phyloP scores from a whole-genome alignment of 2,113 vertebrate genomes.

The Halichoeres trimaculatus region DNA sequence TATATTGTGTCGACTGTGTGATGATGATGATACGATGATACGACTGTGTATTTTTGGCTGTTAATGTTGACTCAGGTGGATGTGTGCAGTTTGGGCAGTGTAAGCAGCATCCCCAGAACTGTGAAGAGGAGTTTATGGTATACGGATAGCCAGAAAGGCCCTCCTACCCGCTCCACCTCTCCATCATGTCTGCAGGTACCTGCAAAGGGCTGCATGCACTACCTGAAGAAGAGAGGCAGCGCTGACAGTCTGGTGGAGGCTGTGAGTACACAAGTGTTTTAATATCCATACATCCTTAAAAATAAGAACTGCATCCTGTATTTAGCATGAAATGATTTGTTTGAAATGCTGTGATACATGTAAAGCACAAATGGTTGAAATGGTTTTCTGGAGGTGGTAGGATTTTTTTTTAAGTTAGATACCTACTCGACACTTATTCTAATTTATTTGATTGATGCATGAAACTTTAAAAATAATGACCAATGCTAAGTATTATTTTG shows the following conservation, averaged over 20 bases:
- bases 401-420: no score
- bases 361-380: no score
- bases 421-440: no score
- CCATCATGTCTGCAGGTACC: conserved; percentile 90
- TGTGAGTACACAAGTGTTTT: conserved; percentile 73
- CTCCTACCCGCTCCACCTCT: conserved; percentile 84
- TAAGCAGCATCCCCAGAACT: conserved; percentile 87
- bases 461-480: no score
- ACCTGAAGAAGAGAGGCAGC: conserved; percentile 91
- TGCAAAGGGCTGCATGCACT: conserved; percentile 83
- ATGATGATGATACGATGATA: neutral
- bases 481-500: no score
- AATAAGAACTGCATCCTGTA: neutral
- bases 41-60: neutral
- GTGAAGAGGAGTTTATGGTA: conserved; percentile 94
- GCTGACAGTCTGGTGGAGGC: conserved; percentile 97
- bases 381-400: no score
- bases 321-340: no score
- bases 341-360: no score
- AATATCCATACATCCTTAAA: neutral
- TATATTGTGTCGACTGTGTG: no score
- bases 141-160: conserved; percentile 86
- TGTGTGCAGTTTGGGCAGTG: conserved; percentile 87
- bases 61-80: conserved; percentile 83
- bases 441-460: no score